phyloP scores from a whole-genome alignment of 2,888 invertebrate genomes.

The Colletes collaris region DNA sequence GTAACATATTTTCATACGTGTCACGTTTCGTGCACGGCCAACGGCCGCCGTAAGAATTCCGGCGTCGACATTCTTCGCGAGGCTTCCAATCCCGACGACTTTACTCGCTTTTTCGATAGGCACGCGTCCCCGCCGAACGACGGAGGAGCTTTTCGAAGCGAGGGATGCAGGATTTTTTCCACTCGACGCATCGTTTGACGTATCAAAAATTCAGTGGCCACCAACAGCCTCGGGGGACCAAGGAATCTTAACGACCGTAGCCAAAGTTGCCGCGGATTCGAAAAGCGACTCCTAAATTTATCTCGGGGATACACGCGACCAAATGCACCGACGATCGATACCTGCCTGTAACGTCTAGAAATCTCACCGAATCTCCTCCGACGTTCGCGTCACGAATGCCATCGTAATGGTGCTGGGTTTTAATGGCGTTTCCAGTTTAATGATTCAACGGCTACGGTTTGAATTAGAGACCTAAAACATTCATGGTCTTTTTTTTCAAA shows the following conservation, averaged over 20 bases:
- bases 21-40: constrained; percentile 32
- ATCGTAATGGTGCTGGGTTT: no score
- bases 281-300: constrained; percentile 40
- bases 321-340: constrained; percentile 34
- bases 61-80: background rate
- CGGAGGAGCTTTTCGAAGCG: no score
- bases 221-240: background rate
- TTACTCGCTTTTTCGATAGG: background rate
- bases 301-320: constrained; percentile 36
- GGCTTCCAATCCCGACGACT: background rate
- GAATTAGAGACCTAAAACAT: no score
- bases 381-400: background rate
- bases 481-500: no score
- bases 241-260: constrained; percentile 7
- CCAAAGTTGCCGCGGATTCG: constrained; percentile 12
- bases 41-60: constrained; percentile 25
- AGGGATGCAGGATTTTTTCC: no score
- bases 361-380: background rate
- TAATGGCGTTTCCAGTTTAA: background rate
- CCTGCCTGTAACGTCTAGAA: constrained; percentile 1
- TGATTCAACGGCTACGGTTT: background rate
- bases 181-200: no score
- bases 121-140: no score
- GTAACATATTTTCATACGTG: constrained; percentile 25
- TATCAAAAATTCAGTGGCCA: no score